Base-by-base conservation (phyloP, 2,888 invertebrate species). In the Homarus gammarus region DNA sequence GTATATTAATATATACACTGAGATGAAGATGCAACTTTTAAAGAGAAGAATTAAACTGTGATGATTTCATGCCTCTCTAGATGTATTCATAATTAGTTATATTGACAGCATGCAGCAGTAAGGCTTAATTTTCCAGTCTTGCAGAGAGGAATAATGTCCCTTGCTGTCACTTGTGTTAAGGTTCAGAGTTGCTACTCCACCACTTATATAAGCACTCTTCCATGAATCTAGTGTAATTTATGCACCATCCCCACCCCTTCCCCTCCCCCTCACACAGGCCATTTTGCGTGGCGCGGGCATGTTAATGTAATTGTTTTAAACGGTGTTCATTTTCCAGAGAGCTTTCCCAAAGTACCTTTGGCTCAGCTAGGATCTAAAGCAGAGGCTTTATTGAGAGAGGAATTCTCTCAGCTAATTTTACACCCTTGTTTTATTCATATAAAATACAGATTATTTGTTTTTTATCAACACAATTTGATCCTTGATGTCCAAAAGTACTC, bases 81-180 rank as follows among this genome's bases (percentile, higher is more conserved):
- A 78, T 78, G 78, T 78, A 56, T 56, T 84, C 73, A 72, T 56
- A 31, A 61, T 83, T 64, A 64, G 68, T 86, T 86, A 31, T 40
- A 89, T 84, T 89, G 88, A 89, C 72, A 89, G 88, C 88, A 89
- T 89, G 88, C 88, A 77, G 68, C 83, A 89, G 88, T 77, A 56
- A 89, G 70, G 78, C 83, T 78, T 77, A 84, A 78, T 75, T 82
- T 79, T 84, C 64, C 81, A 87, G 64, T 78, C 77, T 70, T 89
- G 84, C 78, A 70, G 78, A 84, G 77, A 89, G 77, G 78, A 84
- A 78, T 84, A 89, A 70, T 78, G 72, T 84, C 78, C 78, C 68
- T 77, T 83, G 77, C 84, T 89, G 78, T 89, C 84, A 89, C 40
- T 68, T 84, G 77, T 68, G 68, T 78, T 77, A 84, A 86, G 85